Evolutionary conservation across 2,888 invertebrate species (phyloP).

Genomic region (Cacoxenus indagator): DNA sequence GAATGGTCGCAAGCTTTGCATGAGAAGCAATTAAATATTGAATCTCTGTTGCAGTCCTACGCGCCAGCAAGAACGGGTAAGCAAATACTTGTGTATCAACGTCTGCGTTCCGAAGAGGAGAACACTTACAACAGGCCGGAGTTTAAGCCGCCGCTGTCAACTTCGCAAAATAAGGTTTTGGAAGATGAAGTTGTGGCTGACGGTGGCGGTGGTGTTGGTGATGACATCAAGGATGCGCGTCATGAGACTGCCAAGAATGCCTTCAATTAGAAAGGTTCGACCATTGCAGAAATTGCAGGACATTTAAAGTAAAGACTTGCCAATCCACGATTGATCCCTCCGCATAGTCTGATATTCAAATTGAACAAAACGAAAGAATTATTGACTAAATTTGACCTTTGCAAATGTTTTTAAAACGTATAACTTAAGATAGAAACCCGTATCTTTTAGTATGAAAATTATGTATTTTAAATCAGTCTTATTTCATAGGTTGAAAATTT

Average conservation of each 20-base stretch:
- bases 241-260: constrained; percentile 29
- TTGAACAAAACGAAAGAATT: neutral
- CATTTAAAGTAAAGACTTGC: constrained; percentile 9
- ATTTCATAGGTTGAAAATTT: too few relatives aligned
- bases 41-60: constrained; percentile 54
- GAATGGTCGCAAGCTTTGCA: constrained; percentile 51
- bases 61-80: constrained; percentile 58
- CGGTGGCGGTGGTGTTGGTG: neutral
- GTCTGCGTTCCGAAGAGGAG: constrained; percentile 60
- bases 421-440: neutral
- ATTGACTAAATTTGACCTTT: constrained; percentile 3
- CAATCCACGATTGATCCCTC: constrained; percentile 1
- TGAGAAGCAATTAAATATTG: constrained; percentile 49
- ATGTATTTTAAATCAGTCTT: neutral
- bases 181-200: neutral
- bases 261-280: constrained; percentile 35
- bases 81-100: constrained; percentile 64
- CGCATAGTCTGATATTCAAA: neutral
- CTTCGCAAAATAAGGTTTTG: neutral
- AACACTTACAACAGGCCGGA: constrained; percentile 61
- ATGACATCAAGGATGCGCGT: constrained; percentile 25
- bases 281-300: too few relatives aligned
- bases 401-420: neutral
- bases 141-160: constrained; percentile 8
- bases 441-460: neutral